Evolutionary conservation across 2,888 invertebrate genomes (phyloP).

Genomic region (Thelaira solivaga): DNA sequence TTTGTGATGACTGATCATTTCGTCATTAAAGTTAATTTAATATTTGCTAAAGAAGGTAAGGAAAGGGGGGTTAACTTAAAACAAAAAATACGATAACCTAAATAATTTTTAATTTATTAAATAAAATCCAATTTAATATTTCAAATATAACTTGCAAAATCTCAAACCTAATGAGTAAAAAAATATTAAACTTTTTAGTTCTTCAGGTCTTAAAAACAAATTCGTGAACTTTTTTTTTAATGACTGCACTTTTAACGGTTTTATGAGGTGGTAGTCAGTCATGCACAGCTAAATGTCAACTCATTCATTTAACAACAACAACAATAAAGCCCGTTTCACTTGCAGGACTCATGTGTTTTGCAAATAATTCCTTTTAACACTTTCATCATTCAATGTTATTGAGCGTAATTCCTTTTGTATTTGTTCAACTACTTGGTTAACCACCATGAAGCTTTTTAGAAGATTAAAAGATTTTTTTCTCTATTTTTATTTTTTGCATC

Average conservation of each 20-base stretch:
- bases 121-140: too few relatives aligned
- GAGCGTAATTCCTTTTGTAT: slow-evolving; percentile 57
- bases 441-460: slow-evolving; percentile 63
- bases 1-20: too few relatives aligned
- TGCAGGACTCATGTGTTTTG: slow-evolving; percentile 54
- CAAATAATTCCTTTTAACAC: slow-evolving; percentile 43
- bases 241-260: slow-evolving; percentile 48
- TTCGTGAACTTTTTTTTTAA: neutral
- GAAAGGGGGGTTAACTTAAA: too few relatives aligned
- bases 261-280: neutral
- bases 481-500: neutral
- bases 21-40: too few relatives aligned
- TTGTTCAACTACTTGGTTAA: slow-evolving; percentile 53
- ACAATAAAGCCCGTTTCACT: neutral
- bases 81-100: too few relatives aligned
- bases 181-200: too few relatives aligned
- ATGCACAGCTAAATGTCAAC: neutral
- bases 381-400: slow-evolving; percentile 60
- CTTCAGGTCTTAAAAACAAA: neutral
- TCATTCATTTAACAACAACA: slow-evolving; percentile 4
- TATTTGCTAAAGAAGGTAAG: too few relatives aligned
- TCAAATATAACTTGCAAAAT: neutral
- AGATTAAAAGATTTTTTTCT: slow-evolving; percentile 59
- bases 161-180: too few relatives aligned
- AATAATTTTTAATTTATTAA: too few relatives aligned